Base-by-base conservation (phyloP, 35 echinoderm and acorn worm species). In the Apostichopus japonicus region DNA sequence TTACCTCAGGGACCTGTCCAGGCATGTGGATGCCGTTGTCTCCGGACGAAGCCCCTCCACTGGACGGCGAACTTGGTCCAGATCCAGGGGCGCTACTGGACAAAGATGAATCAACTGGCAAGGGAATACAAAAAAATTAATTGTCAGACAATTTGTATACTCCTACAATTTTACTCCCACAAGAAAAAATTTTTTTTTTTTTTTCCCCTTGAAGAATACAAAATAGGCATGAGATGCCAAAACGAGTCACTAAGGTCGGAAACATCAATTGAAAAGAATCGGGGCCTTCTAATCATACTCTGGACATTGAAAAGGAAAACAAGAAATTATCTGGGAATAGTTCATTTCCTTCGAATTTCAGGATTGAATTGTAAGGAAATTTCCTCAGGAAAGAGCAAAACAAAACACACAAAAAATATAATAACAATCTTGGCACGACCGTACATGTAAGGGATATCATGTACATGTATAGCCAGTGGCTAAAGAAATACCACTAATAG, bases 51-150 rank as follows among this genome's bases (percentile, higher is more conserved):
- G 88, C 92, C 67, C 86, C 91, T 52, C 92, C 96, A 84, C 95
- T 98, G 11, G 94, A 93, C 15, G 97, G 97, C n/a, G 97, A 98
- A 82, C 97, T 98, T 51, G 95, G 97, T 57, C 97, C 97, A 52
- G 97, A 98, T 15, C 97, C 97, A 53, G 97, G 97, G 51, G 97
- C 93, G 92, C 97, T 98, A 80, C 91, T 98, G 6, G 95, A 98
- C 88, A 94, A 55, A 6, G 97, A 96, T 80, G 95, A 96, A 92
- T 98, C 97, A 83, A 98, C 97, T 98, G 84, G 59, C 76, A 17
- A 78, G 24, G 92, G 8, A 65, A 92, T 53, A 6, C n/a, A 72
- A 61, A 55, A 79, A 27, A 79, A 23, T 14, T 79, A 19, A 23
- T 13, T 15, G 19, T 67, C 11, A 67, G 11, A 67, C 63, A 67